phyloP scores from a whole-genome alignment of 2,113 vertebrate genomes.

The Glaucomys volans region DNA sequence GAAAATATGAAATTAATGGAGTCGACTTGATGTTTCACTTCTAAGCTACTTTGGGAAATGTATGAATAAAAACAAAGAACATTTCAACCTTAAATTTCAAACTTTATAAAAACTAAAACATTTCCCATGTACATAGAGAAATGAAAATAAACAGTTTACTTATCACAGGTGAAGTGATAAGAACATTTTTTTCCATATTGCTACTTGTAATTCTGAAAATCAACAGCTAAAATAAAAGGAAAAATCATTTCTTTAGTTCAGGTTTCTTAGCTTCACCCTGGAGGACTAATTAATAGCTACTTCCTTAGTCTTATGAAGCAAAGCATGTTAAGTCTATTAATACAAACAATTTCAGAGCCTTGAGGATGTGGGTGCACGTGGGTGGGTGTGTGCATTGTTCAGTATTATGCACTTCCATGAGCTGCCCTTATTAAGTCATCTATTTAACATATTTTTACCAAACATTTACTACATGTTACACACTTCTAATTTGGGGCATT shows the following conservation, averaged over 20 bases:
- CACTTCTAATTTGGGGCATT: background rate
- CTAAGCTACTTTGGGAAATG: background rate
- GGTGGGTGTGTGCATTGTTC: slow-evolving; percentile 3
- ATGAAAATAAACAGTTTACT: slow-evolving; percentile 19
- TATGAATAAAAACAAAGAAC: background rate
- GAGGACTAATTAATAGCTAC: slow-evolving; percentile 46
- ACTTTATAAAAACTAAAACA: slow-evolving; percentile 37
- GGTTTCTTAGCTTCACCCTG: slow-evolving; percentile 15
- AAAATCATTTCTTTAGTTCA: slow-evolving; percentile 1
- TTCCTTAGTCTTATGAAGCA: background rate
- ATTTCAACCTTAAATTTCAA: background rate
- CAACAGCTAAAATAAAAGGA: background rate
- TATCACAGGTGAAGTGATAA: background rate
- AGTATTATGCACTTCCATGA: background rate
- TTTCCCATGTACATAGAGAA: background rate
- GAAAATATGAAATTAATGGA: background rate
- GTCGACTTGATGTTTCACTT: background rate
- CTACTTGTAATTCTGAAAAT: slow-evolving; percentile 57
- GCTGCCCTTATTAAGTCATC: background rate
- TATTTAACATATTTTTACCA: background rate
- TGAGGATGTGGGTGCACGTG: background rate
- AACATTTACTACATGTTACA: background rate
- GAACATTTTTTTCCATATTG: background rate
- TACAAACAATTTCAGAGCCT: background rate
- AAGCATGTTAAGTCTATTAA: background rate